phyloP scores from a whole-genome alignment of 2,797 vertebrate genomes.

The Heliangelus exortis region DNA sequence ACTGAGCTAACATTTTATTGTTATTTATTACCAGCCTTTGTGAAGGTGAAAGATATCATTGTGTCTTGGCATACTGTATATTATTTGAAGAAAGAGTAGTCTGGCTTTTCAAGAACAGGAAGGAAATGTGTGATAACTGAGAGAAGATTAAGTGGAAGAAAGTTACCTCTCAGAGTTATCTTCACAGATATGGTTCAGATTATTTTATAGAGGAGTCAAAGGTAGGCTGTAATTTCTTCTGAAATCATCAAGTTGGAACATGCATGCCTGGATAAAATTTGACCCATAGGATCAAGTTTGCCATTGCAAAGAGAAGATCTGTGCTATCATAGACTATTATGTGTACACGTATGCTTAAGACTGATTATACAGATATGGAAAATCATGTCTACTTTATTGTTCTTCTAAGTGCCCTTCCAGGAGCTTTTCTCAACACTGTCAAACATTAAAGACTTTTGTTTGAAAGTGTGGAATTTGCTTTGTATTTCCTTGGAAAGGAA shows the following conservation, averaged over 20 bases:
- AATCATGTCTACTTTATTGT: constrained; percentile 68
- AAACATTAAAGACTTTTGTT: constrained; percentile 65
- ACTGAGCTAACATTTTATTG: constrained; percentile 1
- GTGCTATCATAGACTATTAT: background rate
- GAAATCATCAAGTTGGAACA: background rate
- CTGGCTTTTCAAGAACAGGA: constrained; percentile 16
- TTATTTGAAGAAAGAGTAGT: constrained; percentile 6
- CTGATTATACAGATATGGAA: constrained; percentile 50
- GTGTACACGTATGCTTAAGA: constrained; percentile 43
- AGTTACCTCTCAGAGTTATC: constrained; percentile 9
- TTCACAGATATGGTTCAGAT: constrained; percentile 7
- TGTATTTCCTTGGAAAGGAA: constrained; percentile 76
- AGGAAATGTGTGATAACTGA: background rate
- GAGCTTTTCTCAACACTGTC: constrained; percentile 59
- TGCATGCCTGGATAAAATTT: background rate
- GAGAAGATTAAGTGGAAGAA: background rate
- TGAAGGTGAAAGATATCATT: constrained; percentile 15
- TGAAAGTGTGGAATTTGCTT: constrained; percentile 75
- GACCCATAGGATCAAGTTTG: background rate
- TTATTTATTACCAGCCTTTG: constrained; percentile 14
- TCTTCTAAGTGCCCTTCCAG: constrained; percentile 72
- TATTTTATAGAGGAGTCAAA: constrained; percentile 26
- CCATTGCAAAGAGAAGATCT: background rate
- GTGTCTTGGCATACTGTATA: background rate
- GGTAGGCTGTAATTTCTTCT: constrained; percentile 3